These are phyloP conservation scores for Drosophila orosa DNA, from an alignment of 1,140 invertebrate species.

Conservation along the genomic window DNA sequence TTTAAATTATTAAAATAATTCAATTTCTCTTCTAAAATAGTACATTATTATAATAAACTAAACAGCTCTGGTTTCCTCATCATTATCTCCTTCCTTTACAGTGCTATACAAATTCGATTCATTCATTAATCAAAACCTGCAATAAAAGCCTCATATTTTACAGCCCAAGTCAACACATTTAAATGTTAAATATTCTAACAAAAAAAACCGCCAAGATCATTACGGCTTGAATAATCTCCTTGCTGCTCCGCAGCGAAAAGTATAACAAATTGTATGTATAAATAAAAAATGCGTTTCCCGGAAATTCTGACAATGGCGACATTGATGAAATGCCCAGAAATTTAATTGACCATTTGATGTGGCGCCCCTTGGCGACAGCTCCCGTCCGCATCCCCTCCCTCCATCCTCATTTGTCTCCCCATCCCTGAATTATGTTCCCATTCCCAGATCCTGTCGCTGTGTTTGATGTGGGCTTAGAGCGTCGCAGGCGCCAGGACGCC, in stretches of 20 bases:
- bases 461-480: conserved; percentile 76
- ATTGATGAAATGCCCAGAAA: conserved; percentile 70
- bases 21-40: background rate
- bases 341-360: conserved; percentile 79
- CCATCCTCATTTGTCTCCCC: background rate
- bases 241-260: conserved; percentile 6
- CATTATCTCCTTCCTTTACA: too few relatives aligned
- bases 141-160: conserved; percentile 2
- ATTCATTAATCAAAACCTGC: conserved; percentile 1
- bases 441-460: conserved; percentile 20
- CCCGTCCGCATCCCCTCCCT: background rate
- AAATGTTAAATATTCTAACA: background rate
- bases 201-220: conserved; percentile 5
- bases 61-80: background rate
- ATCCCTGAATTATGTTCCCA: background rate
- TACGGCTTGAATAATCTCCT: conserved; percentile 14
- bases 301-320: conserved; percentile 61
- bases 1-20: background rate
- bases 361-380: conserved; percentile 36
- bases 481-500: conserved; percentile 21
- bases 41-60: background rate
- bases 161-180: background rate
- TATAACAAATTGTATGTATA: conserved; percentile 45
- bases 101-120: background rate
- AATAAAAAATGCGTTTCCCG: conserved; percentile 57